Conservation (phyloP, 2,888 invertebrate genomes). For the Helicoverpa assulta region DNA sequence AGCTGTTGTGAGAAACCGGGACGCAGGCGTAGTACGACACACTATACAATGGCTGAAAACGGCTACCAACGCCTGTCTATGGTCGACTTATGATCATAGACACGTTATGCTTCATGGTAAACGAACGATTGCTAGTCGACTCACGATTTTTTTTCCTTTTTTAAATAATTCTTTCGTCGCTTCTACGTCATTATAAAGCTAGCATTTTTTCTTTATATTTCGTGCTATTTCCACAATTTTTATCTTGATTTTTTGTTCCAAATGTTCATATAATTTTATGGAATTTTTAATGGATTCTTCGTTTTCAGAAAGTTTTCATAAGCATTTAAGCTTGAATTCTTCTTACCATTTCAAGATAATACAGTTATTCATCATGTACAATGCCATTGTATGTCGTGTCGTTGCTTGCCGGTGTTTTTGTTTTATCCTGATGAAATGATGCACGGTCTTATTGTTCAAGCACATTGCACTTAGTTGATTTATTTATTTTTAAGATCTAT, state of each 20-base stretch:
- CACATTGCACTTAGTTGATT: slow-evolving; percentile 12
- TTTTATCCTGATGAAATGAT: slow-evolving; percentile 70
- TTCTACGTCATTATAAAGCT: slow-evolving; percentile 48
- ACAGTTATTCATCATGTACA: slow-evolving; percentile 31
- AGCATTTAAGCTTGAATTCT: slow-evolving; percentile 37
- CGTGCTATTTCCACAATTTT: slow-evolving; percentile 20
- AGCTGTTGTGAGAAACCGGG: slow-evolving; percentile 82
- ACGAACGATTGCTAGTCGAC: slow-evolving; percentile 56
- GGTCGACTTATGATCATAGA: slow-evolving; percentile 81
- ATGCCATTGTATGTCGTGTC: slow-evolving; percentile 80
- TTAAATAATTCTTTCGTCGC: slow-evolving; percentile 36
- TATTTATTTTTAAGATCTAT: not conserved
- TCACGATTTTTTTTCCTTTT: slow-evolving; percentile 33
- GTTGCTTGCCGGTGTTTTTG: slow-evolving; percentile 63
- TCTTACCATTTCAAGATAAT: slow-evolving; percentile 8
- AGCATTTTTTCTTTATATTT: slow-evolving; percentile 36
- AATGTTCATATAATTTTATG: slow-evolving; percentile 15
- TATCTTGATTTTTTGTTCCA: slow-evolving; percentile 16
- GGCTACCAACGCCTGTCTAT: slow-evolving; percentile 80
- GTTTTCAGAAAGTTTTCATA: slow-evolving; percentile 39
- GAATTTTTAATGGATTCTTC: slow-evolving; percentile 21
- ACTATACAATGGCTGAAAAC: slow-evolving; percentile 84
- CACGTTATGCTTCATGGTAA: slow-evolving; percentile 75
- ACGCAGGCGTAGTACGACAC: slow-evolving; percentile 79
- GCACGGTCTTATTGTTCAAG: slow-evolving; percentile 1